Evolutionary conservation across 2,888 invertebrate species (phyloP).

Genomic region (Tiphia femorata): DNA sequence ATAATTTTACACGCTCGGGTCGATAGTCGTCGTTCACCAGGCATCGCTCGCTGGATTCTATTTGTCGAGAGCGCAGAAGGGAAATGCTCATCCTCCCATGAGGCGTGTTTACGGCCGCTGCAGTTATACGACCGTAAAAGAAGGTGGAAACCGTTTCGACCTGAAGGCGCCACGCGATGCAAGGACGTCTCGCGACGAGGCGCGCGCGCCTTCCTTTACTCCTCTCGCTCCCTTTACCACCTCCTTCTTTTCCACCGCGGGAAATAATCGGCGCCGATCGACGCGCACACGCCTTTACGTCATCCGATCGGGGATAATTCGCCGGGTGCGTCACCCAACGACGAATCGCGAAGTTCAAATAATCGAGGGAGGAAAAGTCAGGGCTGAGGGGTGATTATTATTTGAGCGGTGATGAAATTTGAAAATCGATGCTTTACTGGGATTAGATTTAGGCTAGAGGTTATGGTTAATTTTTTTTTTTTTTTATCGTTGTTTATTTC

Average conservation of each 20-base stretch:
- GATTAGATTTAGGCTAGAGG: too few relatives aligned
- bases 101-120: constrained; percentile 10
- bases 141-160: constrained; percentile 18
- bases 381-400: too few relatives aligned
- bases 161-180: constrained; percentile 9
- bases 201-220: neutral
- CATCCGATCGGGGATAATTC: too few relatives aligned
- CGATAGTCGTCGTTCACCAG: constrained; percentile 7
- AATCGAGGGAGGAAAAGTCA: too few relatives aligned
- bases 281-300: too few relatives aligned
- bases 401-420: too few relatives aligned
- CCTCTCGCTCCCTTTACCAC: too few relatives aligned
- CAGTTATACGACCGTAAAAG: constrained; percentile 17
- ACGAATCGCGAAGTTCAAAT: too few relatives aligned
- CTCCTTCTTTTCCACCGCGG: neutral
- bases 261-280: neutral
- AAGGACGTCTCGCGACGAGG: neutral
- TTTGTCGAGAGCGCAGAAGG: constrained; percentile 18
- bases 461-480: too few relatives aligned
- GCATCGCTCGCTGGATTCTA: constrained; percentile 1
- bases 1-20: constrained; percentile 24
- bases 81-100: constrained; percentile 2
- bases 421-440: too few relatives aligned
- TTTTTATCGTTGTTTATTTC: too few relatives aligned
- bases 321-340: too few relatives aligned